Base-by-base conservation (phyloP, 2,113 vertebrate species). In the Blennius ocellaris region DNA sequence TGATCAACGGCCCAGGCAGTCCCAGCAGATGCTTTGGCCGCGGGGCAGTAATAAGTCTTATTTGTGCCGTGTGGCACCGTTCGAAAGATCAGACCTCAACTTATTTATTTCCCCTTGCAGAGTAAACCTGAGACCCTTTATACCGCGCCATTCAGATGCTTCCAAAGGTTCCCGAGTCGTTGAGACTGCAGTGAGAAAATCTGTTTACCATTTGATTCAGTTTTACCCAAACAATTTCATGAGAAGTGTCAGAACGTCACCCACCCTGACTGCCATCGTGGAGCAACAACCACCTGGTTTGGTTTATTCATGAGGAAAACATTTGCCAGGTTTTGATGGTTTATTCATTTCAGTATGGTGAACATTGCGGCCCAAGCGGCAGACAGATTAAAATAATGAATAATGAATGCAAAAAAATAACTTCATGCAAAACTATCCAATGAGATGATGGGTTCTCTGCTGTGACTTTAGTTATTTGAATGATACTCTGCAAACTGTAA, bases 281-380 rank as follows among this genome's bases (percentile, higher is more conserved):
- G 39, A 51, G 8, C n/a, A 66, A 74, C 57, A 59, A 30, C 50
- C 14, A 5, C 36, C 47, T 59, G 55, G 15, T 59, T 53, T 40
- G 9, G 55, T 75, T 41, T 64, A 50, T 50, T 57, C 37, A 30
- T 5, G 5, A 16, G 21, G 60, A 10, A 44, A 45, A 14, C 40
- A 30, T 30, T 30, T 30, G 21, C 4, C 21, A 30, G 21, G 21
- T 30, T 30, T 30, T 59, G 21, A 52, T 6, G 39, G 16, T 55
- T 49, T 16, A 49, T 49, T 5, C 44, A 45, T 12, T 15, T 49
- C 5, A 17, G 40, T 47, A 5, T 5, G 8, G 58, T 44, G 21
- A 58, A 47, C 38, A 73, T 15, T 54, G 3, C 15, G 21, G 8
- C 5, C 6, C n/a, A 21, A 44, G 11, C 14, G 56, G 14, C 11